Evolutionary conservation across 2,797 vertebrate species (phyloP).

Genomic region (Falco novaeseelandiae): DNA sequence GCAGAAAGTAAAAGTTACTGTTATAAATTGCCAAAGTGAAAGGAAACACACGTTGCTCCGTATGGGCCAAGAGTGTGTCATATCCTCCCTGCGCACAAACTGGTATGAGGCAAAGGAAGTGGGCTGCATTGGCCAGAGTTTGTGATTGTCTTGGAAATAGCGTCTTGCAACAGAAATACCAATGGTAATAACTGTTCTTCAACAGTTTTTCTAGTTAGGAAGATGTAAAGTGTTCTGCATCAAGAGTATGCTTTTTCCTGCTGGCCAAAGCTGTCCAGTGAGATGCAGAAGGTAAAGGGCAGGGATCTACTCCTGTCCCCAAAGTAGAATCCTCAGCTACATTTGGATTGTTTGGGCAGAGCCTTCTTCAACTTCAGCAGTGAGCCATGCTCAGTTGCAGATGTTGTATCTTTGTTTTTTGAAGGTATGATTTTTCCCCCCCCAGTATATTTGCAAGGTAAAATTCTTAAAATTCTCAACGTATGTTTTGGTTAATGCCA

Average conservation of each 20-base stretch:
- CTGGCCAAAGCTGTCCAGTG: not conserved
- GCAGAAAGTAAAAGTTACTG: not conserved
- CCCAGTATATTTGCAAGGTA: not conserved
- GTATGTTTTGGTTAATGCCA: not conserved
- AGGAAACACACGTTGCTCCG: not conserved
- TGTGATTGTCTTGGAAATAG: not conserved
- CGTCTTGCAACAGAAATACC: not conserved
- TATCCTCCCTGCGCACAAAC: not conserved
- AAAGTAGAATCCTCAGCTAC: not conserved
- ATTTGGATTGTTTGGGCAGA: not conserved
- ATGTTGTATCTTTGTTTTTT: not conserved
- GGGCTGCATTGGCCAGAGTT: not conserved
- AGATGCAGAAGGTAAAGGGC: not conserved
- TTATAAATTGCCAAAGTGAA: not conserved
- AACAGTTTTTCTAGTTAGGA: not conserved
- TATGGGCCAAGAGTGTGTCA: not conserved
- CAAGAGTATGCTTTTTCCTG: not conserved
- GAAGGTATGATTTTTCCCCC: not conserved
- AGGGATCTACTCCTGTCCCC: not conserved
- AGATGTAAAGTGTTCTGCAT: not conserved
- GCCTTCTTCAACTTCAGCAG: not conserved
- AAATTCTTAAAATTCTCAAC: not conserved
- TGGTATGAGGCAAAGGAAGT: accelerated
- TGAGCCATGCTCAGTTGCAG: accelerated
- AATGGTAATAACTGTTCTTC: not conserved